phyloP scores from a whole-genome alignment of 2,888 invertebrate species.

The Thalpophila matura region DNA sequence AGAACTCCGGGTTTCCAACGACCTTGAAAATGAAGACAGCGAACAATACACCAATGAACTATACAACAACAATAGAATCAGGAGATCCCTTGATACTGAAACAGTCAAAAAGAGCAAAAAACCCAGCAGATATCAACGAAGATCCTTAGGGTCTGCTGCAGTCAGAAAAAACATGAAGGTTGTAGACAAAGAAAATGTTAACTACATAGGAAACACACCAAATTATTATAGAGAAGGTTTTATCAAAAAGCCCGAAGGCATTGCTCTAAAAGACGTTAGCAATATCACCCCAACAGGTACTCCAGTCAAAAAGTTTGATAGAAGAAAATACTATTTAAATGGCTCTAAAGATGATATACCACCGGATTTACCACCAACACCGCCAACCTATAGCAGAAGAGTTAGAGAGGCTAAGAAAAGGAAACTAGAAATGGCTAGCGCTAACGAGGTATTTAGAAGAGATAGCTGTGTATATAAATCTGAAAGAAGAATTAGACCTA shows the following conservation, averaged over 20 bases:
- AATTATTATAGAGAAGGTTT: constrained; percentile 91
- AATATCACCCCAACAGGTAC: constrained; percentile 91
- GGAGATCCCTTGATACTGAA: constrained; percentile 84
- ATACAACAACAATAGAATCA: constrained; percentile 71
- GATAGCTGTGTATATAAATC: constrained; percentile 83
- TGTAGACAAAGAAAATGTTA: constrained; percentile 87
- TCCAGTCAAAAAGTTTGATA: constrained; percentile 79
- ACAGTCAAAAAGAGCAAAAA: constrained; percentile 85
- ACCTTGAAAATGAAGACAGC: constrained; percentile 68
- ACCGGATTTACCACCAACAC: constrained; percentile 83
- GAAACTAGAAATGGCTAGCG: constrained; percentile 85
- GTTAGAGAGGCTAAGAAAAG: constrained; percentile 88
- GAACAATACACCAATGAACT: constrained; percentile 69
- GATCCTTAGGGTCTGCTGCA: constrained; percentile 82
- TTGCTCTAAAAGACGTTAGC: constrained; percentile 91
- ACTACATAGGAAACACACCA: constrained; percentile 90
- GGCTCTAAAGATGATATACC: constrained; percentile 79
- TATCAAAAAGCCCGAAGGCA: constrained; percentile 87
- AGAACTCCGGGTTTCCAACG: constrained; percentile 72
- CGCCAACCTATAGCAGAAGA: constrained; percentile 85
- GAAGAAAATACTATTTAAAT: constrained; percentile 75
- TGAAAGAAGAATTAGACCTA: constrained; percentile 80
- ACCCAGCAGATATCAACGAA: constrained; percentile 86
- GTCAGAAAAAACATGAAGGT: constrained; percentile 78
- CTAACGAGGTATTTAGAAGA: constrained; percentile 78